Base-by-base conservation (phyloP, 2,888 invertebrate genomes). In the Oeneis ivallda region DNA sequence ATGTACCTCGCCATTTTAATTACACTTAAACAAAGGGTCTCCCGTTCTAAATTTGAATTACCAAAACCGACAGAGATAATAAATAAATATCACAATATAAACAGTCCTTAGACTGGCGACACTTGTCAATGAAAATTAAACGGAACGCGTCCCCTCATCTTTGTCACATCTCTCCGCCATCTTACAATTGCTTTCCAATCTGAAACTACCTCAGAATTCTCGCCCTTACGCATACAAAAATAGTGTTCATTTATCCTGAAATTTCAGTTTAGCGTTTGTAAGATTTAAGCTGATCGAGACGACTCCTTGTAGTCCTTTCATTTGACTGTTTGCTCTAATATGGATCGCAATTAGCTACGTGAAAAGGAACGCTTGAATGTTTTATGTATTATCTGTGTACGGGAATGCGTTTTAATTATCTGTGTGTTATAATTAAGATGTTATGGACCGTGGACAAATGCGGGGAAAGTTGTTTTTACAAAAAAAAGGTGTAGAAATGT, bases 101-200 rank as follows among this genome's bases (percentile, higher is more conserved):
- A 74, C 67, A 69, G 63, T 58, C 47, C 61, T 70, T 68, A 66
- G 63, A 62, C 70, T 72, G 66, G 71, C 78, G 71, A 79, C 80
- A 79, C 79, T 84, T 80, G 81, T 83, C 85, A 85, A 84, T 85
- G 85, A 81, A 84, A 86, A 86, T 86, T 84, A 84, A 87, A 85
- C 82, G 79, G 77, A 80, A 80, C 79, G 71, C 76, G 78, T 70
- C 83, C 82, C 80, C 80, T 83, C 81, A 82, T 85, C 84, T 84
- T 80, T 84, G 83, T 86, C 82, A 80, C 83, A 78, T 80, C 64
- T 67, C 26, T 41, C 54, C 34, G 6, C 53, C 32, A 15, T n/a
- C 17, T 37, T 19, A 32, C n/a, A 9, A 7, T 11, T 60, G 65
- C 47, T 13, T 41, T 13, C 9, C 4, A 32, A 13, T 1, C 15